Percentiles rank a stretch among this genome's conserved stretches.
Evolutionary conservation across 1,140 invertebrate species (phyloP).

Genomic region (Potamilus streckersoni): DNA sequence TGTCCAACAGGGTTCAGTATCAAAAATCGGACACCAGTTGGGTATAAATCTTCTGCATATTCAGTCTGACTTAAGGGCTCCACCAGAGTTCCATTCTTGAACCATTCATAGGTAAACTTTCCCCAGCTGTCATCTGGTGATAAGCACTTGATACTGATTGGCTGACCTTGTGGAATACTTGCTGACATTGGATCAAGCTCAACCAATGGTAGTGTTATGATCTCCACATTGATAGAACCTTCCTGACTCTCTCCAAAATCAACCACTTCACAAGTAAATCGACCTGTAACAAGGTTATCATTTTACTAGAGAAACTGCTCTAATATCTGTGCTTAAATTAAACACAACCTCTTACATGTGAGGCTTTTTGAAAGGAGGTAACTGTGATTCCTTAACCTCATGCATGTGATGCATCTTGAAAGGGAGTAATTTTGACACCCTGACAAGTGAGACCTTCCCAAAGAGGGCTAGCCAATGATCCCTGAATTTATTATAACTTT

Average conservation of each 20-base stretch:
- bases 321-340: too few species aligned
- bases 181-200: conserved; percentile 37
- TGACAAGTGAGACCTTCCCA: too few species aligned
- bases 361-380: too few species aligned
- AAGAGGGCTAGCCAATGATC: too few species aligned
- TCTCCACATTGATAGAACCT: conserved; percentile 29
- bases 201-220: conserved; percentile 39
- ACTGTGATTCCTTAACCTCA: too few species aligned
- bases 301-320: too few species aligned
- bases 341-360: too few species aligned
- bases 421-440: too few species aligned
- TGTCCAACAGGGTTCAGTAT: conserved; percentile 3
- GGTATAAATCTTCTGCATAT: conserved; percentile 40
- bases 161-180: conserved; percentile 22
- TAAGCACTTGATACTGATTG: conserved; percentile 33
- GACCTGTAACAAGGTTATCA: conserved; percentile 19
- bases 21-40: conserved; percentile 37
- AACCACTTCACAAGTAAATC: conserved; percentile 40
- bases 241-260: conserved; percentile 32
- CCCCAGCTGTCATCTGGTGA: conserved; percentile 43
- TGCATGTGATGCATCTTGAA: too few species aligned
- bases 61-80: conserved; percentile 6
- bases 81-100: conserved; percentile 27
- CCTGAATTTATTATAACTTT: too few species aligned
- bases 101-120: conserved; percentile 42